Conservation (phyloP, 2,888 invertebrate species). For the Scaptodrosophila latifasciaeformis region DNA sequence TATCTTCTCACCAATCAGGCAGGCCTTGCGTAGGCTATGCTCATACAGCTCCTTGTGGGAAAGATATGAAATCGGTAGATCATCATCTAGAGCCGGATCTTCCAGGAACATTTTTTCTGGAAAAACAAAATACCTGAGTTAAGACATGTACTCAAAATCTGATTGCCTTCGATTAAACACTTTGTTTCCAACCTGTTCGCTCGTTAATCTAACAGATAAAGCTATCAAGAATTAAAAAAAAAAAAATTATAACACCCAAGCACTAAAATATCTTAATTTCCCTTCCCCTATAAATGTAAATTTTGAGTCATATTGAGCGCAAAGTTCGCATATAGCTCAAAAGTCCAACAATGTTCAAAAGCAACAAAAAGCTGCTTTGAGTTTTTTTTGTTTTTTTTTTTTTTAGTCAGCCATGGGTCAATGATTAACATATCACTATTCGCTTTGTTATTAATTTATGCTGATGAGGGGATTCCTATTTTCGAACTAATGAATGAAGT, state of each 20-base stretch:
- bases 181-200: slow-evolving; percentile 17
- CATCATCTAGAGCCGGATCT: slow-evolving; percentile 82
- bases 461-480: too few species aligned
- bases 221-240: slow-evolving; percentile 39
- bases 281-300: too few species aligned
- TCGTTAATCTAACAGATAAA: slow-evolving; percentile 46
- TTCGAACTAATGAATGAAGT: slow-evolving; percentile 25
- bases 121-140: not conserved
- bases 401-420: not conserved
- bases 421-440: slow-evolving; percentile 15
- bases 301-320: not conserved
- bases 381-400: not conserved
- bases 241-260: too few species aligned
- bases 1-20: slow-evolving; percentile 79
- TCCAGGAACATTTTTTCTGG: slow-evolving; percentile 74
- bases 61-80: slow-evolving; percentile 83
- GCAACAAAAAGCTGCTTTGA: not conserved
- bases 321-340: not conserved
- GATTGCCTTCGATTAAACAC: slow-evolving; percentile 10
- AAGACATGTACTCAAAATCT: too few species aligned
- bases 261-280: too few species aligned
- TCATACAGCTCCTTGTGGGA: slow-evolving; percentile 92
- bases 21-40: slow-evolving; percentile 83
- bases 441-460: not conserved
- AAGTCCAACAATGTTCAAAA: not conserved